Percentiles rank a stretch among this genome's conserved stretches.
phyloP scores from a whole-genome alignment of 2,797 vertebrate genomes.

The Sciaenops ocellatus region DNA sequence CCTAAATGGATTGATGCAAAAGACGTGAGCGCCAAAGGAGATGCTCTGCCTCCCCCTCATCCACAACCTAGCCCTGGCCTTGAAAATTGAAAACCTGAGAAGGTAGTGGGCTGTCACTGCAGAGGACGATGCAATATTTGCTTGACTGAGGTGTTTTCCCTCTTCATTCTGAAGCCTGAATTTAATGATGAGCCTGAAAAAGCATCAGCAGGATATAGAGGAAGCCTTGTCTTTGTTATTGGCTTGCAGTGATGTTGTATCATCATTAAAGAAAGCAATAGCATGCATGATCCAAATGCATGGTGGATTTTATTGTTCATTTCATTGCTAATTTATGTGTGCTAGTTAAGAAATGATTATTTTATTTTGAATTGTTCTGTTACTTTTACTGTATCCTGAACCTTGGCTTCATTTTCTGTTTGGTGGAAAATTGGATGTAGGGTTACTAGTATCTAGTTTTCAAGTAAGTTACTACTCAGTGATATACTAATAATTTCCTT shows the following conservation, averaged over 20 bases:
- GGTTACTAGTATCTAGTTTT: slow-evolving; percentile 15
- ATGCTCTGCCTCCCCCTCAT: background rate
- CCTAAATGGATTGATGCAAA: slow-evolving; percentile 26
- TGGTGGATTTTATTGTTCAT: slow-evolving; percentile 27
- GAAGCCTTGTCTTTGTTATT: slow-evolving; percentile 23
- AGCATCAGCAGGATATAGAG: slow-evolving; percentile 34
- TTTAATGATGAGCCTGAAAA: slow-evolving; percentile 46
- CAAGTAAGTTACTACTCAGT: slow-evolving; percentile 13
- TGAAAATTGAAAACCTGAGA: slow-evolving; percentile 40
- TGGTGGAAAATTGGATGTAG: background rate
- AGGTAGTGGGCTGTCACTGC: slow-evolving; percentile 10
- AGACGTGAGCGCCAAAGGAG: background rate
- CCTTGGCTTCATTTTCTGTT: background rate
- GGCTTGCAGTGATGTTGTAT: slow-evolving; percentile 26
- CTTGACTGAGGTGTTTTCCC: slow-evolving; percentile 55
- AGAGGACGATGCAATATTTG: slow-evolving; percentile 27
- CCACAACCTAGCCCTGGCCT: background rate
- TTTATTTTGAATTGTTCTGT: no score
- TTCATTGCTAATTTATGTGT: slow-evolving; percentile 16
- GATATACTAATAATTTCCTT: slow-evolving; percentile 29
- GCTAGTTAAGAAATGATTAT: no score
- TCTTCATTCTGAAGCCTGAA: slow-evolving; percentile 27
- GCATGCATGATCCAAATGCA: no score
- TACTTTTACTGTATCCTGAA: background rate
- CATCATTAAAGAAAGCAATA: slow-evolving; percentile 35